phyloP scores from a whole-genome alignment of 2,113 vertebrate species.

The Excalfactoria chinensis region DNA sequence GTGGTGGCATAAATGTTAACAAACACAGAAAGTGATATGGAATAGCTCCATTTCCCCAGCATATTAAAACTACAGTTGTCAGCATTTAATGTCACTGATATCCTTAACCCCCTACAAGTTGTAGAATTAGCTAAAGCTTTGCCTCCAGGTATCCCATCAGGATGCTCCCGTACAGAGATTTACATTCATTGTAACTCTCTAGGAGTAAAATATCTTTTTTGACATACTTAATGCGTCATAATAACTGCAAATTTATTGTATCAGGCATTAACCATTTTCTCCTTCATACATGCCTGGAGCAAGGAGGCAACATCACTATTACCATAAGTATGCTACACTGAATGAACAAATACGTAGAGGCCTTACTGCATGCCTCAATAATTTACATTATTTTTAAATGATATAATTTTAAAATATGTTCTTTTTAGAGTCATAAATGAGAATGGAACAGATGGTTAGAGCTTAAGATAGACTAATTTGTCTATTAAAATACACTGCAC shows the following conservation, averaged over 20 bases:
- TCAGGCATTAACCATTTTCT: constrained; percentile 60
- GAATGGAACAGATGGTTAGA: constrained; percentile 69
- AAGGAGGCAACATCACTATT: constrained; percentile 57
- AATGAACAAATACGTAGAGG: constrained; percentile 56
- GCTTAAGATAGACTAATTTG: constrained; percentile 72
- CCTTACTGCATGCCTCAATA: constrained; percentile 53
- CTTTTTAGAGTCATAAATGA: constrained; percentile 70
- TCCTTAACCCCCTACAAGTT: constrained; percentile 69
- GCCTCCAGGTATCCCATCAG: constrained; percentile 72
- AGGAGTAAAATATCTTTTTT: constrained; percentile 63
- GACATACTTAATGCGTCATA: constrained; percentile 65
- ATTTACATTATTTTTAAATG: constrained; percentile 69
- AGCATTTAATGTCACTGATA: constrained; percentile 66
- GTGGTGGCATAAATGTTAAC: constrained; percentile 64
- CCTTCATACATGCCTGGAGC: constrained; percentile 63
- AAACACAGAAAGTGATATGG: constrained; percentile 64
- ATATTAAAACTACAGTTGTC: constrained; percentile 70
- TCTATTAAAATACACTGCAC: constrained; percentile 66
- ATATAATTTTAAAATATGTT: constrained; percentile 69
- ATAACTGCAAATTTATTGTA: constrained; percentile 72
- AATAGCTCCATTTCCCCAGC: constrained; percentile 68
- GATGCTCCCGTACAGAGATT: constrained; percentile 59
- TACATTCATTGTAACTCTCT: constrained; percentile 50
- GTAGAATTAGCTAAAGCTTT: constrained; percentile 71
- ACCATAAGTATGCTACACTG: constrained; percentile 40